Base-by-base conservation (phyloP, 23 tunicate genomes). In the Styela clava region DNA sequence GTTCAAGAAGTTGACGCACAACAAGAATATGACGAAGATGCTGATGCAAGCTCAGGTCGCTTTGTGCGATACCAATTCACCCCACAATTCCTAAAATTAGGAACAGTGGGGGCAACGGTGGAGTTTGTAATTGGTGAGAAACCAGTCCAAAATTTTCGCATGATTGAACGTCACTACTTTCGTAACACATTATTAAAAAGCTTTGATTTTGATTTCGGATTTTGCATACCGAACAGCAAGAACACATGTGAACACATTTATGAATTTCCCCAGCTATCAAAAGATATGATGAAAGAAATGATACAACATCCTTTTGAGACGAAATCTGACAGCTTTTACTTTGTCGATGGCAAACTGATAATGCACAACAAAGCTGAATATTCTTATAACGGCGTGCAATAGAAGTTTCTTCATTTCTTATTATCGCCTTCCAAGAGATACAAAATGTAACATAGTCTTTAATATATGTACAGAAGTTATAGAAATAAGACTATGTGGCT, bases 301-400 rank as follows among this genome's bases (percentile, higher is more conserved):
- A 68, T 86, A 23, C 84, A 86, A 19, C 24, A 74, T 35, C 96
- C 99, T 2, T 95, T 71, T 69, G 95, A 86, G 24, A 95, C 99
- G 37, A 95, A 89, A 62, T 95, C 99, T 28, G 99, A 95, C 84
- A 89, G 95, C 63, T 95, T 95, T 84, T 95, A 95, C 79, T 95
- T 95, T 56, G 95, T 90, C 34, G 86, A 95, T 37, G 85, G 79
- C 79, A 83, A 89, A 69, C 84, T 95, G 7, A 74, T 95, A 21
- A 95, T 95, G 99, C 99, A 95, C 35, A 90, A 95, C 74, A 90
- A 90, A 63, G 99, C 99, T 1, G 99, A 95, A 69, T 95, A 95
- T 77, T 84, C 99, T 12, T 95, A 90, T 84, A 84, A 77, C 64
- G 86, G 64, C 35, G 27, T 76, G 81, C 81, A 76, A 56, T 76